Base-by-base conservation (phyloP, 2,113 vertebrate species). In the Indicator indicator region DNA sequence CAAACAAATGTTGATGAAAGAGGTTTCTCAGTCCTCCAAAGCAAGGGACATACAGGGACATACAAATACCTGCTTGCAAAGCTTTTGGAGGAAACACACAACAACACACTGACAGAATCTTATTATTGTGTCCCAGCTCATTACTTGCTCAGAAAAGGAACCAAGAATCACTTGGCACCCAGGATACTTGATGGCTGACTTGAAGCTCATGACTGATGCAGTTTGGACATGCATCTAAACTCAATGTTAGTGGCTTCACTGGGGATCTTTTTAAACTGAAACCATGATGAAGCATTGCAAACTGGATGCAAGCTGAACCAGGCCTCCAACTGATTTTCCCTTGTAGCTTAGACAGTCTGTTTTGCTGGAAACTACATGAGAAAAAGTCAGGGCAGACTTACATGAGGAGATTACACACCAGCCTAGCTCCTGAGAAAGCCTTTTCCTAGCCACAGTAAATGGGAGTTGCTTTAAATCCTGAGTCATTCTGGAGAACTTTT, bases 161-260 rank as follows among this genome's bases (percentile, higher is more conserved):
- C 32, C 16, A 30, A 83, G 74, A 28, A 75, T 15, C 32, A 7
- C 28, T 68, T 60, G 48, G 9, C n/a, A 85, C 17, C 4, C 14
- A 52, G 56, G 9, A 52, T 27, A 16, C 28, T 52, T 36, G 1
- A 1, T 36, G 30, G 7, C 18, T 63, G 60, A 40, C 52, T 81
- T 75, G 24, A 78, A 50, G 11, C 14, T 56, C 54, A 13, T 19
- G 13, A 60, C 21, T 5, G 52, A 18, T 0, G 0, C 0, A 2
- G 17, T 18, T 68, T 19, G 28, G 56, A 21, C 1, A 1, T 0
- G 2, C 26, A 84, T 30, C 52, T 38, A 52, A 69, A 38, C 46
- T 60, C 42, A 26, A 36, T 4, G 4, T 30, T 56, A 9, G 26
- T 11, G 44, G 11, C 3, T 16, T 80, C 8, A 21, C 19, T 6